Percentiles rank a stretch among this genome's conserved stretches.
Conservation (phyloP, 2,797 vertebrate genomes). For the Jordanella pulchra region DNA sequence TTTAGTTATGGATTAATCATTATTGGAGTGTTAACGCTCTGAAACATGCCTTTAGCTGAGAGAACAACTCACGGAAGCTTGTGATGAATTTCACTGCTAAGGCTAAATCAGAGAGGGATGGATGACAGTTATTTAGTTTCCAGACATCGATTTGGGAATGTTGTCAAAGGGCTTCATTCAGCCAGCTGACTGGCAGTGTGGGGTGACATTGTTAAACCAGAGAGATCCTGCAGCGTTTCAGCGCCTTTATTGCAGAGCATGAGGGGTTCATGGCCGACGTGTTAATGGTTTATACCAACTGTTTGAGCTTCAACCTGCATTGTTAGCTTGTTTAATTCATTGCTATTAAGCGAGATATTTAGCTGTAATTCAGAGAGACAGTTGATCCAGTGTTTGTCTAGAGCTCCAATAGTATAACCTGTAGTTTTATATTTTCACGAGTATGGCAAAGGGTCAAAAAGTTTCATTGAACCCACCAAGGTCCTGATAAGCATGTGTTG, state of each 20-base stretch:
- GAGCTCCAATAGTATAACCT: constrained; percentile 6
- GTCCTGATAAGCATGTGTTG: constrained; percentile 23
- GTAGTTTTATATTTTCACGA: background rate
- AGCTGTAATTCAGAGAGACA: background rate
- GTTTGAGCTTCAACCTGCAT: background rate
- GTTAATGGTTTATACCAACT: too few relatives aligned
- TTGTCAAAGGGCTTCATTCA: background rate
- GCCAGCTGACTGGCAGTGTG: background rate
- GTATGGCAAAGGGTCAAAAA: background rate
- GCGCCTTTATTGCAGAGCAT: background rate
- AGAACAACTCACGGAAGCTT: too few relatives aligned
- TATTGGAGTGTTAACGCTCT: too few relatives aligned
- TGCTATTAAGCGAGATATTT: background rate
- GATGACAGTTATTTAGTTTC: background rate
- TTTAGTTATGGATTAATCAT: too few relatives aligned
- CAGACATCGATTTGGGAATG: background rate
- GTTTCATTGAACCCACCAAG: constrained; percentile 5
- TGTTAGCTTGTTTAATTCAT: background rate
- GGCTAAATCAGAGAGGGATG: too few relatives aligned
- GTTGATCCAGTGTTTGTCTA: constrained; percentile 31
- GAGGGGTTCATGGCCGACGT: background rate
- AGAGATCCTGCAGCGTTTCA: background rate
- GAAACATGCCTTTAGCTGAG: too few relatives aligned
- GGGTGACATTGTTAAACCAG: background rate
- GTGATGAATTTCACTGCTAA: too few relatives aligned